These are phyloP conservation scores for Zaprionus taronus DNA, from an alignment of 1,140 invertebrate genomes.

Conservation along the genomic window DNA sequence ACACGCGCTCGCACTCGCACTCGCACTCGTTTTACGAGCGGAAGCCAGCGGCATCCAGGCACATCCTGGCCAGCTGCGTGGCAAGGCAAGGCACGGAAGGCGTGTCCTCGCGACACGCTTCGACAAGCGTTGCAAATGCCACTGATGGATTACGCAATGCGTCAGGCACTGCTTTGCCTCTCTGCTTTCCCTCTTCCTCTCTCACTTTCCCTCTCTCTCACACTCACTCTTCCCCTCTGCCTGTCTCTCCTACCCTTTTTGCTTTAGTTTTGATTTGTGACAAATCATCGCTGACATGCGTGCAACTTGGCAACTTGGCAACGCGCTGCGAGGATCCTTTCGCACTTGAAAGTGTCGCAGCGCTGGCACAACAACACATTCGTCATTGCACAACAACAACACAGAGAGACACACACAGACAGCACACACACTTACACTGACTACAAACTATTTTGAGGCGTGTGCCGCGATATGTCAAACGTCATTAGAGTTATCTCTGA, in stretches of 20 bases:
- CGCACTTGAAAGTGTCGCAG: constrained; percentile 73
- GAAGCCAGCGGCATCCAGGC: constrained; percentile 4
- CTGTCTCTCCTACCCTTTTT: constrained; percentile 23
- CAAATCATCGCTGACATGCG: constrained; percentile 72
- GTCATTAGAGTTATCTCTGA: constrained; percentile 65
- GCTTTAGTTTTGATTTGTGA: constrained; percentile 80
- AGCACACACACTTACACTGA: background rate
- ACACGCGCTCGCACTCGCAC: constrained; percentile 10
- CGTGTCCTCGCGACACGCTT: constrained; percentile 69
- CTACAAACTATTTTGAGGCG: constrained; percentile 28
- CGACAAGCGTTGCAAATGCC: constrained; percentile 66
- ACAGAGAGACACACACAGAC: constrained; percentile 6
- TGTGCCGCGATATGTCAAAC: constrained; percentile 67
- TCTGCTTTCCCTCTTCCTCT: background rate
- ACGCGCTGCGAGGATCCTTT: constrained; percentile 39
- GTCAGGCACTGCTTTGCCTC: background rate
- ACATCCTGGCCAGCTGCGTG: constrained; percentile 31
- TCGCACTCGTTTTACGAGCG: constrained; percentile 41
- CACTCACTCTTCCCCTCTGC: constrained; percentile 47
- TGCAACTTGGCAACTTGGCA: constrained; percentile 35
- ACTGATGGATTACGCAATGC: constrained; percentile 66
- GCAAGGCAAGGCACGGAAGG: constrained; percentile 41
- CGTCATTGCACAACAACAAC: constrained; percentile 63
- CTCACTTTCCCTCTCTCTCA: background rate
- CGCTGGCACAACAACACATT: constrained; percentile 77